Conservation (phyloP, 2,113 vertebrate species). For the Leucoraja erinaceus region DNA sequence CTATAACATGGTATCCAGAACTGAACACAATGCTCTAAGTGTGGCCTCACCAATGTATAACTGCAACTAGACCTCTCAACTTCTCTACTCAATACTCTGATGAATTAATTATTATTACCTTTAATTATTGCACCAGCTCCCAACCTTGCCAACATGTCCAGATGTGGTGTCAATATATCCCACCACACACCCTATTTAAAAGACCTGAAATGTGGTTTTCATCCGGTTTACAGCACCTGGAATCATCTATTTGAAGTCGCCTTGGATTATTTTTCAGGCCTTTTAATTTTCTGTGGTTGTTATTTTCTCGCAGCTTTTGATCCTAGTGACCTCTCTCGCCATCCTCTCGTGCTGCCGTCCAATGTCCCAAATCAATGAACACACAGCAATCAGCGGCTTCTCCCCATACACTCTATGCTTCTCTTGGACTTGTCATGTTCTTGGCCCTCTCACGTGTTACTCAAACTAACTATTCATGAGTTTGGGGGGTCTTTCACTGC, state of each 20-base stretch:
- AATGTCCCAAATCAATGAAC: background rate
- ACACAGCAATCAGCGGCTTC: too few species aligned
- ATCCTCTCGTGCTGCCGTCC: background rate
- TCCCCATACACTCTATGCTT: background rate
- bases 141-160: background rate
- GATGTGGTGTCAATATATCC: background rate
- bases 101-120: too few species aligned
- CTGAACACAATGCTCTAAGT: too few species aligned
- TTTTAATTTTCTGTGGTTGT: background rate
- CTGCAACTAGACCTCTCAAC: too few species aligned
- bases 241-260: background rate
- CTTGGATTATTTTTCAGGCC: background rate
- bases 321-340: too few species aligned
- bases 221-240: background rate
- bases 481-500: background rate
- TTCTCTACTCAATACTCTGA: too few species aligned
- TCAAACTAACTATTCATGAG: background rate
- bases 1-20: too few species aligned
- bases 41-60: too few species aligned
- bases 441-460: background rate
- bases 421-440: background rate
- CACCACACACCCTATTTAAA: background rate
- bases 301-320: background rate
- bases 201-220: background rate
- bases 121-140: background rate